phyloP scores from a whole-genome alignment of 2,113 vertebrate species.

The Dendropsophus ebraccatus region DNA sequence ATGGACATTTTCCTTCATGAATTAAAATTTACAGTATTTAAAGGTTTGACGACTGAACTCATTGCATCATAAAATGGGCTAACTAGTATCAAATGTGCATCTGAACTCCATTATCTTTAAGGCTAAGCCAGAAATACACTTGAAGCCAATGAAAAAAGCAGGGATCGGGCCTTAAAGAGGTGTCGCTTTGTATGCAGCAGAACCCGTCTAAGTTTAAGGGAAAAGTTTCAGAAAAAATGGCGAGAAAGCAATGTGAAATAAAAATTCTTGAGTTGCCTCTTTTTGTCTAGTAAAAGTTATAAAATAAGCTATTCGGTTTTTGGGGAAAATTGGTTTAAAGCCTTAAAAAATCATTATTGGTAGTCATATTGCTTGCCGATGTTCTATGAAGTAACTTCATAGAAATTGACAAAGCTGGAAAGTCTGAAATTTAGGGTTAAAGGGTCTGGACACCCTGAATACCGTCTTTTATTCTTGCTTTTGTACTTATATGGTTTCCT shows the following conservation, averaged over 20 bases:
- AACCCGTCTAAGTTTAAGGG: background rate
- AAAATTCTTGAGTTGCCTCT: too few relatives aligned
- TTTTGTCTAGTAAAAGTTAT: too few relatives aligned
- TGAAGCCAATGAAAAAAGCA: conserved; percentile 6
- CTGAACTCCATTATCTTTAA: conserved; percentile 1
- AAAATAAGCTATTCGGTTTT: too few relatives aligned
- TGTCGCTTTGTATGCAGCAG: background rate
- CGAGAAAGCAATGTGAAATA: background rate
- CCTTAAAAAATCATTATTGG: too few relatives aligned
- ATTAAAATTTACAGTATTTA: background rate
- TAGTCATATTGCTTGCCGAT: too few relatives aligned
- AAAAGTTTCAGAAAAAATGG: background rate
- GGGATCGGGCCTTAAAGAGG: background rate
- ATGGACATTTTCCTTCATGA: background rate
- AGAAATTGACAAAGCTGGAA: too few relatives aligned
- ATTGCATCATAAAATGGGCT: conserved; percentile 38
- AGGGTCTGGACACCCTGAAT: too few relatives aligned
- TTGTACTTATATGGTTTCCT: too few relatives aligned
- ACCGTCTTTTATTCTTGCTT: too few relatives aligned
- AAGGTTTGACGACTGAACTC: background rate
- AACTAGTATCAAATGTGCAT: conserved; percentile 11
- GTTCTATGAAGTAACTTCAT: too few relatives aligned
- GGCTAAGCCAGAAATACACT: background rate
- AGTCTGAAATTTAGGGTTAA: too few relatives aligned
- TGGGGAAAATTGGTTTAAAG: too few relatives aligned